Evolutionary conservation across 1,140 invertebrate genomes (phyloP).

Genomic region (Drosophila trapezifrons): DNA sequence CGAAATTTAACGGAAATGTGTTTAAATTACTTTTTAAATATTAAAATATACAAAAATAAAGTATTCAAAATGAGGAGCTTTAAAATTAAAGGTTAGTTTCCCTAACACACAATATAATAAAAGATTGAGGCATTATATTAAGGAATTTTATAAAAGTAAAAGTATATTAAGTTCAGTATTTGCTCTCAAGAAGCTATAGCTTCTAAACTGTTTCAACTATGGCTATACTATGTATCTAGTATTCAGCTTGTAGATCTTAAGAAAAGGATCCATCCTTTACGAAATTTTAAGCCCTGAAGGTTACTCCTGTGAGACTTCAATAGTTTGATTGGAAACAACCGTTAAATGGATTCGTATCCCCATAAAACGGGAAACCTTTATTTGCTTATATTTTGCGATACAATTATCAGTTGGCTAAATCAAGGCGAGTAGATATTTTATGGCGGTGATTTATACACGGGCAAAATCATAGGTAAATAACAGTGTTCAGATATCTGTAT

Average conservation of each 20-base stretch:
- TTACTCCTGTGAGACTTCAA: too few relatives aligned
- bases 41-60: not conserved
- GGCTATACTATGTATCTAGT: too few relatives aligned
- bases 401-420: slow-evolving; percentile 20
- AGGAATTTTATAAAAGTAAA: too few relatives aligned
- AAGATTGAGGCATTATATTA: too few relatives aligned
- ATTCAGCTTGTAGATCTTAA: too few relatives aligned
- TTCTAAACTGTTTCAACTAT: too few relatives aligned
- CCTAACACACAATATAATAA: too few relatives aligned
- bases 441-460: slow-evolving; percentile 2
- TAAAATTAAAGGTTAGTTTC: not conserved
- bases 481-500: slow-evolving; percentile 9
- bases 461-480: slow-evolving; percentile 1
- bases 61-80: not conserved
- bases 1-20: too few relatives aligned
- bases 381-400: slow-evolving; percentile 16
- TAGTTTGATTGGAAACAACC: not conserved
- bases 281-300: too few relatives aligned
- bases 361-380: slow-evolving; percentile 14
- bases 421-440: slow-evolving; percentile 15
- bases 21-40: not conserved
- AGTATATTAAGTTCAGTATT: too few relatives aligned
- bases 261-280: too few relatives aligned
- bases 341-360: not conserved
- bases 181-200: too few relatives aligned